Evolutionary conservation across 2,888 invertebrate species (phyloP).

Genomic region (Heliconius cydno): DNA sequence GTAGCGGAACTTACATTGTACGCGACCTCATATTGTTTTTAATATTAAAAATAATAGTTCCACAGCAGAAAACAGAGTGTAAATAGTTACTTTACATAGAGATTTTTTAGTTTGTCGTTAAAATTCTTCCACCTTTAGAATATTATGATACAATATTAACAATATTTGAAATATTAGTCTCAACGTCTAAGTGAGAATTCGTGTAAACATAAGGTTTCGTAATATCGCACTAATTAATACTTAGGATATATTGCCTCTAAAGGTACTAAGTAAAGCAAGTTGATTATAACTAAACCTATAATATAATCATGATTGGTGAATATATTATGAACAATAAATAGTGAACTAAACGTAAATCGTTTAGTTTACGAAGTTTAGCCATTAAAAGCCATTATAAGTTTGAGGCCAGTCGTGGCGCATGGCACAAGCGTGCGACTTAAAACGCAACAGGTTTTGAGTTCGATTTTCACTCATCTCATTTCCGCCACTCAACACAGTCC

Average conservation of each 20-base stretch:
- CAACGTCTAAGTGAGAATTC: conserved; percentile 23
- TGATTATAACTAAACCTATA: background rate
- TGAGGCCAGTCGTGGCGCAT: too few relatives aligned
- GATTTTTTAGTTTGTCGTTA: background rate
- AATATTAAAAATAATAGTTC: too few relatives aligned
- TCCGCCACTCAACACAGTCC: too few relatives aligned
- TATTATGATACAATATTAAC: background rate
- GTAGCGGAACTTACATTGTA: too few relatives aligned
- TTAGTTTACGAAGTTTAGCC: background rate
- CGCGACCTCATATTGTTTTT: too few relatives aligned
- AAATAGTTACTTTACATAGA: background rate
- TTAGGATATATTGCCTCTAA: conserved; percentile 13
- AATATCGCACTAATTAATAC: conserved; percentile 12
- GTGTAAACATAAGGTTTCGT: conserved; percentile 19
- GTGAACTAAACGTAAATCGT: too few relatives aligned
- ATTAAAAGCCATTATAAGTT: too few relatives aligned
- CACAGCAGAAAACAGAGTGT: too few relatives aligned
- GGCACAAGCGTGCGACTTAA: too few relatives aligned
- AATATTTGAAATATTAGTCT: conserved; percentile 9
- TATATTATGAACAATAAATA: background rate
- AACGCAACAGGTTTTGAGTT: too few relatives aligned
- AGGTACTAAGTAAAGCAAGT: conserved; percentile 8
- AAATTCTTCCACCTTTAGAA: background rate
- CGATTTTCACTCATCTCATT: too few relatives aligned
- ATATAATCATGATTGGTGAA: background rate